These are phyloP conservation scores for Microctenopoma stevenorrisi DNA, from an alignment of 2,797 vertebrate species.

Conservation along the genomic window DNA sequence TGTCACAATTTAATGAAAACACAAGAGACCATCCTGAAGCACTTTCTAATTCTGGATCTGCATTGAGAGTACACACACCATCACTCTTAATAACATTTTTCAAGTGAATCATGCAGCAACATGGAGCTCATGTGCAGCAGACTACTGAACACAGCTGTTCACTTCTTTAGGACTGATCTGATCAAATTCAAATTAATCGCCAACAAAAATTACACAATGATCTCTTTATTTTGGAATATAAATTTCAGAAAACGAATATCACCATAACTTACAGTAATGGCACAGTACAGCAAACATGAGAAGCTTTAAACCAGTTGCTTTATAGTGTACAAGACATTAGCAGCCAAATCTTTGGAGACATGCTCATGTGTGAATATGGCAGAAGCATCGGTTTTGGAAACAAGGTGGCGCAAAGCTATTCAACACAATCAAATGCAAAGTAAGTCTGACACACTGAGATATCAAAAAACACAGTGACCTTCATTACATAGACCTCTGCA, in stretches of 20 bases:
- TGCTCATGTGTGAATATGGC: slow-evolving; percentile 50
- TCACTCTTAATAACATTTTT: slow-evolving; percentile 1
- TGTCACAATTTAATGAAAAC: slow-evolving; percentile 73
- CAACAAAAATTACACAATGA: slow-evolving; percentile 53
- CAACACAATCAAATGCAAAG: slow-evolving; percentile 36
- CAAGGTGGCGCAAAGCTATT: slow-evolving; percentile 26
- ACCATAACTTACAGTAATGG: slow-evolving; percentile 60
- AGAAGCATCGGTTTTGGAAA: slow-evolving; percentile 41
- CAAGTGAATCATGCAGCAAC: not conserved
- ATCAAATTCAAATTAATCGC: slow-evolving; percentile 16
- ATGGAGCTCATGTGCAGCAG: not conserved
- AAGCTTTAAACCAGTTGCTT: slow-evolving; percentile 57
- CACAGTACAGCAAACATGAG: slow-evolving; percentile 63
- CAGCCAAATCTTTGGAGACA: slow-evolving; percentile 78
- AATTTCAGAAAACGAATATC: slow-evolving; percentile 57
- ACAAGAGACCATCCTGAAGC: slow-evolving; percentile 65
- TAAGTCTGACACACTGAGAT: not conserved
- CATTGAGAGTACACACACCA: slow-evolving; percentile 36
- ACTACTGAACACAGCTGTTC: not conserved
- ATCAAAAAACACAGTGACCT: slow-evolving; percentile 44
- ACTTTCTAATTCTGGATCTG: slow-evolving; percentile 63
- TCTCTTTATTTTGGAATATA: slow-evolving; percentile 80
- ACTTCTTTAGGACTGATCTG: not conserved
- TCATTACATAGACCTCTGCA: slow-evolving; percentile 53
- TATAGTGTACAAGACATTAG: slow-evolving; percentile 56